Conservation (phyloP, 2,113 vertebrate species). For the Carlito syrichta region DNA sequence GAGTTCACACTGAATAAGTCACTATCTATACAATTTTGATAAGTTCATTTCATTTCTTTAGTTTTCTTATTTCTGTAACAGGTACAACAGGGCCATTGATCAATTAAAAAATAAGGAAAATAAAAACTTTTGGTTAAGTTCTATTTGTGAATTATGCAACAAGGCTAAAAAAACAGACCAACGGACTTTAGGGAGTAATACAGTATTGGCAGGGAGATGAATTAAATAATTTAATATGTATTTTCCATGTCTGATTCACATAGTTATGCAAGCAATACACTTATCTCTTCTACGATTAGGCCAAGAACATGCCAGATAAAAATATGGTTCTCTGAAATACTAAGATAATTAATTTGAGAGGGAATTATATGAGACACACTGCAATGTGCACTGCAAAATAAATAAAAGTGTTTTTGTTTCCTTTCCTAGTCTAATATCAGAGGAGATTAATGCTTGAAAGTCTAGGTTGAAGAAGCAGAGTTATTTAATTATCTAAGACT, state of each 20-base stretch:
- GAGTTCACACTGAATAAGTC: background rate
- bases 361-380: constrained; percentile 28
- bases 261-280: constrained; percentile 50
- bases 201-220: constrained; percentile 36
- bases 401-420: background rate
- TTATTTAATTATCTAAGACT: background rate
- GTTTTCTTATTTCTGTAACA: background rate
- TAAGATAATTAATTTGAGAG: background rate
- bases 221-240: constrained; percentile 65
- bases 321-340: constrained; percentile 20
- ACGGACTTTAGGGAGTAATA: constrained; percentile 43
- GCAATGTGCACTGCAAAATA: background rate
- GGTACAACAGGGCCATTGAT: background rate
- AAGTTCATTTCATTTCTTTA: background rate
- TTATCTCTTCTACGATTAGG: constrained; percentile 45
- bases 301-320: constrained; percentile 60
- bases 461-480: background rate
- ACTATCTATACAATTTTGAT: background rate
- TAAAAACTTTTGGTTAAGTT: background rate
- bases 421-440: background rate
- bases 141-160: background rate
- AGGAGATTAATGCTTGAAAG: background rate
- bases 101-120: constrained; percentile 35
- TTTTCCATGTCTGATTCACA: constrained; percentile 55
- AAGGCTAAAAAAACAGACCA: constrained; percentile 39